Evolutionary conservation across 2,888 invertebrate species (phyloP), one percentile per base, ranked within the genome.

Genomic region (Coecobrya sp.): DNA sequence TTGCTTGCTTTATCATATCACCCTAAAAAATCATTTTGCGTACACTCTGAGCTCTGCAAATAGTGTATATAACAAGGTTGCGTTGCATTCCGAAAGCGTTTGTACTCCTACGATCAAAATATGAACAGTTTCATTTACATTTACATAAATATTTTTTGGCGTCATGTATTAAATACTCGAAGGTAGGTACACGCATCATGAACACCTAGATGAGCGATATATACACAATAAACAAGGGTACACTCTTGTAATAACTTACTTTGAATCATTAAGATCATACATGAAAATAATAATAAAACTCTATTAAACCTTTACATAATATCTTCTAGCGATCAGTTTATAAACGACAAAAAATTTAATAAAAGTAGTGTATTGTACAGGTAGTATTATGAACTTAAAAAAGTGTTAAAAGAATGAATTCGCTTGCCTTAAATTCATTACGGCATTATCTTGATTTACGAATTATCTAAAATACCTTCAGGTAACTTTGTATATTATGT

Each of bases 81-180:
- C 91, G 86, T 36, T 36, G 36, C 36, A 36, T 36, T 91, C 59
- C 45, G 22, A 73, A 79, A 86, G 65, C 68, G 4, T 91, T 91
- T 91, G 91, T 91, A 91, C 91, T 91, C 25, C 91, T 91, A 91
- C 22, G 68, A 89, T 82, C 82, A 49, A 62, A 65, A 45, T 68
- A 30, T 70, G 89, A 90, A 85, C 90, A 59, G 13, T 62, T 62
- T 42, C 45, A 73, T 62, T 25, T 70, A 55, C 16, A 70, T 59
- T 65, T 7, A 36, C 59, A 52, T 68, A 36, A 36, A 36, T 59
- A 49, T 49, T 13, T 49, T 86, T 86, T 86, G 65, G 85, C 81
- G 79, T 86, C 62, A 76, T 27, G 76, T 22, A 62, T n/a, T 52
- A 59, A 90, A 84, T 85, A 52, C 36, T 59, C 4, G 13, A 36